Percentiles rank a stretch among this genome's conserved stretches.
These are phyloP conservation scores for Ameiurus melas DNA, from an alignment of 2,113 vertebrate species.

Conservation along the genomic window DNA sequence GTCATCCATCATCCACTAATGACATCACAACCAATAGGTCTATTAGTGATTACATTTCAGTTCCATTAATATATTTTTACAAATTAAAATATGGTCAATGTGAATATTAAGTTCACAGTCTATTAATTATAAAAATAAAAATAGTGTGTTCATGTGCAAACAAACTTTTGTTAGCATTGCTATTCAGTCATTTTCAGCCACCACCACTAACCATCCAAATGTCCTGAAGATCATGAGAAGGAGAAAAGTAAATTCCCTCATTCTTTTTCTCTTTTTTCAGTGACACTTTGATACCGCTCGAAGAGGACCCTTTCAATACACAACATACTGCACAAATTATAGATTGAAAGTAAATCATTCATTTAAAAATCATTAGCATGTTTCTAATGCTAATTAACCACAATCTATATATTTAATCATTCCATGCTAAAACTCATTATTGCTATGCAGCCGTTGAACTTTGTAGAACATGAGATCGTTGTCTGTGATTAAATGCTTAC, in stretches of 20 bases:
- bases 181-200: neutral
- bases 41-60: no score
- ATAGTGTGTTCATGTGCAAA: neutral
- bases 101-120: neutral
- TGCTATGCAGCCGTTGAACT: neutral
- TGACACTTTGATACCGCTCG: no score
- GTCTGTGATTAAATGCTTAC: neutral
- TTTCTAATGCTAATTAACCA: neutral
- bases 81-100: neutral
- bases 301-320: neutral
- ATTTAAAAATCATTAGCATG: neutral
- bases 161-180: neutral
- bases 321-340: neutral
- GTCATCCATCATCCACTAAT: neutral
- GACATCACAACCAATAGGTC: neutral
- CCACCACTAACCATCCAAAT: neutral
- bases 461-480: neutral
- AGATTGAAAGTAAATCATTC: neutral
- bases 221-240: neutral
- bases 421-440: neutral
- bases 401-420: neutral
- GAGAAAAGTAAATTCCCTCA: neutral
- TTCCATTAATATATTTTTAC: neutral
- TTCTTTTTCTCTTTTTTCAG: neutral
- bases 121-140: neutral